Evolutionary conservation across 2,888 invertebrate species (phyloP).

Genomic region (Disparrhopalites patrizii): DNA sequence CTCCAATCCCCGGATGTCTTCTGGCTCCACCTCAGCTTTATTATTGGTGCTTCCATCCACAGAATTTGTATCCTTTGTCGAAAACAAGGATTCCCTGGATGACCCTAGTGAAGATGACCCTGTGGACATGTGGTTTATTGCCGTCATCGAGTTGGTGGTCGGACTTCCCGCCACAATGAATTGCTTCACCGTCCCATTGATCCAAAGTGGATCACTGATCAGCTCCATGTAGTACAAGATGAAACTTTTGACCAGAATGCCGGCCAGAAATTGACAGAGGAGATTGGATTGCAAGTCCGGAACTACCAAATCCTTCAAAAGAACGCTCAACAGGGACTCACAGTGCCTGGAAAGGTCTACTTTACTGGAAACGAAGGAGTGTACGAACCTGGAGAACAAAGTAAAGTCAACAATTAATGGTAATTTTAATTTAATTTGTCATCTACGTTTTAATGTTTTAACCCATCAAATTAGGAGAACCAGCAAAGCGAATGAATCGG

Average conservation of each 20-base stretch:
- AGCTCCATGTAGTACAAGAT: slow-evolving; percentile 45
- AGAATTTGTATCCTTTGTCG: no score
- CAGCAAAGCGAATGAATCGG: no score
- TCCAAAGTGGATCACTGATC: slow-evolving; percentile 43
- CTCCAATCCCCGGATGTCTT: no score
- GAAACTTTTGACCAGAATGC: slow-evolving; percentile 45
- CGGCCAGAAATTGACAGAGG: slow-evolving; percentile 45
- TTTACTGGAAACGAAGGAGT: slow-evolving; percentile 36
- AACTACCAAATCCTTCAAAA: slow-evolving; percentile 41
- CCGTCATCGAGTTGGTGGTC: background rate
- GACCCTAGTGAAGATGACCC: slow-evolving; percentile 1
- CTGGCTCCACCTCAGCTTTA: no score
- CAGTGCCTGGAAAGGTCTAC: slow-evolving; percentile 41
- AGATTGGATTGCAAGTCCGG: slow-evolving; percentile 43
- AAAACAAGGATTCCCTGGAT: slow-evolving; percentile 22
- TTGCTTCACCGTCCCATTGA: slow-evolving; percentile 40
- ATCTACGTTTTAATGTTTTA: no score
- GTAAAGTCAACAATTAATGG: no score
- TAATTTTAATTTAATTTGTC: no score
- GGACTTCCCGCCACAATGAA: slow-evolving; percentile 36
- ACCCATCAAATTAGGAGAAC: no score
- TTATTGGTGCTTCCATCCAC: no score
- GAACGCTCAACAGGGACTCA: slow-evolving; percentile 35
- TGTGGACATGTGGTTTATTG: background rate
- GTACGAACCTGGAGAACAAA: slow-evolving; percentile 34